Conservation (phyloP, 2,113 vertebrate species). For the Seriola quinqueradiata region DNA sequence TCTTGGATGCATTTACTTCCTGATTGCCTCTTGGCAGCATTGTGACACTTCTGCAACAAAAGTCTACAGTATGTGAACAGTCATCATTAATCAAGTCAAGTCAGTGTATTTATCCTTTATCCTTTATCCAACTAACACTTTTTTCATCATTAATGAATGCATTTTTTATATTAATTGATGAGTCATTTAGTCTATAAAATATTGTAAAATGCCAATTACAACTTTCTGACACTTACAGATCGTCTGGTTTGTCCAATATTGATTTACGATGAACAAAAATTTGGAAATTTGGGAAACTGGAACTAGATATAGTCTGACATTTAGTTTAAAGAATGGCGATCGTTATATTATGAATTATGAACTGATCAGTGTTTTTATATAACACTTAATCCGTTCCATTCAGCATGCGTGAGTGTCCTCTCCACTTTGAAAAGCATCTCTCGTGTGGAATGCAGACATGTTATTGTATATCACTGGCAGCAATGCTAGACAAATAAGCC, state of each 20-base stretch:
- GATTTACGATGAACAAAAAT: background rate
- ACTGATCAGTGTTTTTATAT: background rate
- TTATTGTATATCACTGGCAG: slow-evolving; percentile 57
- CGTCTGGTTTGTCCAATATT: background rate
- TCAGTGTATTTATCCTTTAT: background rate
- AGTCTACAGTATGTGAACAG: too few species aligned
- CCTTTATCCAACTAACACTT: background rate
- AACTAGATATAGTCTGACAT: background rate
- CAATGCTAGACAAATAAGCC: slow-evolving; percentile 63
- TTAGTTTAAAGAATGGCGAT: too few species aligned
- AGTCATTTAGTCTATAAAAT: background rate
- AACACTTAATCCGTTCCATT: background rate
- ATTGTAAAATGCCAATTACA: background rate
- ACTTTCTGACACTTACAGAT: background rate
- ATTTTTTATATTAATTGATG: too few species aligned
- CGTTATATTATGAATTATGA: background rate
- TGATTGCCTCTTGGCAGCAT: background rate
- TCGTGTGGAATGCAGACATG: slow-evolving; percentile 65
- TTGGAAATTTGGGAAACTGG: background rate
- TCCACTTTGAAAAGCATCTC: slow-evolving; percentile 37
- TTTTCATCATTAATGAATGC: too few species aligned
- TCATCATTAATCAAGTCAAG: too few species aligned
- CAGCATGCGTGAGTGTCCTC: background rate
- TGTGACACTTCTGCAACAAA: background rate
- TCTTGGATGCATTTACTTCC: background rate